These are phyloP conservation scores for Champsocephalus esox DNA, from an alignment of 2,797 vertebrate genomes.

Conservation along the genomic window DNA sequence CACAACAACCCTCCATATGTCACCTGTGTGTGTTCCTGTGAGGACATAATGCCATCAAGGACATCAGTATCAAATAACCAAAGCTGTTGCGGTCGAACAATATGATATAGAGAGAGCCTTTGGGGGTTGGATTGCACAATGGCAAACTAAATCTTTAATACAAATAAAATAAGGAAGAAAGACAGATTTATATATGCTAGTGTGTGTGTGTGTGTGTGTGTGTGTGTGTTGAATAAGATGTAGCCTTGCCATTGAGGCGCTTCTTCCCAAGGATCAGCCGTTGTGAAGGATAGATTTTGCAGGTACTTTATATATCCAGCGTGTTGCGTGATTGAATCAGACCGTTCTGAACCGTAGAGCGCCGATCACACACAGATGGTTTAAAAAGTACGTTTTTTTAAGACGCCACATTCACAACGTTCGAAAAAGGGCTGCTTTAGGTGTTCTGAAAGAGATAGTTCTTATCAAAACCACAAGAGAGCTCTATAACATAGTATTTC, in stretches of 20 bases:
- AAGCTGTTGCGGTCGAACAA: conserved; percentile 9
- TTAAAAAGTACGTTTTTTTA: neutral
- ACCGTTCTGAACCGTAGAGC: neutral
- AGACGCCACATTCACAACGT: conserved; percentile 1
- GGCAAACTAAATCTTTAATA: conserved; percentile 1
- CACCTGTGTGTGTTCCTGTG: conserved; percentile 11
- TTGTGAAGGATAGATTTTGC: conserved; percentile 7
- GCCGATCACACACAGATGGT: neutral
- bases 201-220: neutral
- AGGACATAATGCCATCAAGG: conserved; percentile 21
- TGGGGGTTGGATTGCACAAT: conserved; percentile 15
- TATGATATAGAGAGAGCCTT: conserved; percentile 23
- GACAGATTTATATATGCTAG: neutral
- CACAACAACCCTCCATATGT: conserved; percentile 18
- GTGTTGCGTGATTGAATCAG: neutral
- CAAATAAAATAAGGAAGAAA: neutral
- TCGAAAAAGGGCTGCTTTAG: neutral
- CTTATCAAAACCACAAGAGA: neutral
- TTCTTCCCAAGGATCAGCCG: conserved; percentile 6
- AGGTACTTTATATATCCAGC: conserved; percentile 1
- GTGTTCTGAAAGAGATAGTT: neutral
- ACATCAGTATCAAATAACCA: conserved; percentile 43
- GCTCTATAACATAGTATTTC: neutral
- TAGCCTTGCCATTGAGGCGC: neutral
- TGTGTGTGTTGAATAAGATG: conserved; percentile 1